phyloP scores from a whole-genome alignment of 2,888 invertebrate genomes.

The Andrena hattorfiana region DNA sequence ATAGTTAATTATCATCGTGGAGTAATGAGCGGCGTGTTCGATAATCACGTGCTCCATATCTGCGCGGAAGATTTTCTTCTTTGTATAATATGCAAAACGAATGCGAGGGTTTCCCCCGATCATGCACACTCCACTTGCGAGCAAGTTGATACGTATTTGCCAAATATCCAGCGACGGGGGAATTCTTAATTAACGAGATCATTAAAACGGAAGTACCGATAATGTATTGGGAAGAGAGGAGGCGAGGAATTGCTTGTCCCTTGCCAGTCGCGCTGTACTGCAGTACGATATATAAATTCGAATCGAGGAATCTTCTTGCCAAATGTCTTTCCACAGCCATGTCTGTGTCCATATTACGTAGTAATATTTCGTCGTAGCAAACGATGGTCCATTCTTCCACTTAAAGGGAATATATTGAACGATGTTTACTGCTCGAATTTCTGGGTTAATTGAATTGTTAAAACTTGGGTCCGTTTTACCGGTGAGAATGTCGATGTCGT shows the following conservation, averaged over 20 bases:
- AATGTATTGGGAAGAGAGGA: conserved; percentile 84
- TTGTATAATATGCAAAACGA: not conserved
- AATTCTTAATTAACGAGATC: not conserved
- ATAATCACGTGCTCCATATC: conserved; percentile 87
- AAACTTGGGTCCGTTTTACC: conserved; percentile 7
- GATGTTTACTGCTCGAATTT: not conserved
- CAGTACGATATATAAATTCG: conserved; percentile 82
- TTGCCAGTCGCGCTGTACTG: conserved; percentile 75
- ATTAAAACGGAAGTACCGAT: conserved; percentile 77
- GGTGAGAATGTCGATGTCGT: not conserved
- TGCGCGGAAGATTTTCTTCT: conserved; percentile 15
- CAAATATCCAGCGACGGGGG: not conserved
- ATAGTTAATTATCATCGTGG: conserved; percentile 86
- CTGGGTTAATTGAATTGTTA: not conserved
- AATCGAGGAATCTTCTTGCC: conserved; percentile 85
- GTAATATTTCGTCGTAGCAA: conserved; percentile 85
- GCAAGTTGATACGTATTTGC: no score
- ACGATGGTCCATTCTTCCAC: conserved; percentile 81
- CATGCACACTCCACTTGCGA: not conserved
- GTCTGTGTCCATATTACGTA: conserved; percentile 87
- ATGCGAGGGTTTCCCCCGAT: not conserved
- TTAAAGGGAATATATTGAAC: conserved; percentile 19
- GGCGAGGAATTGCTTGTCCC: conserved; percentile 85
- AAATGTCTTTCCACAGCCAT: conserved; percentile 87
- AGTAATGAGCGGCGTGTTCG: conserved; percentile 84